phyloP scores from a whole-genome alignment of 1,140 invertebrate genomes.

The Neotoxoptera formosana region DNA sequence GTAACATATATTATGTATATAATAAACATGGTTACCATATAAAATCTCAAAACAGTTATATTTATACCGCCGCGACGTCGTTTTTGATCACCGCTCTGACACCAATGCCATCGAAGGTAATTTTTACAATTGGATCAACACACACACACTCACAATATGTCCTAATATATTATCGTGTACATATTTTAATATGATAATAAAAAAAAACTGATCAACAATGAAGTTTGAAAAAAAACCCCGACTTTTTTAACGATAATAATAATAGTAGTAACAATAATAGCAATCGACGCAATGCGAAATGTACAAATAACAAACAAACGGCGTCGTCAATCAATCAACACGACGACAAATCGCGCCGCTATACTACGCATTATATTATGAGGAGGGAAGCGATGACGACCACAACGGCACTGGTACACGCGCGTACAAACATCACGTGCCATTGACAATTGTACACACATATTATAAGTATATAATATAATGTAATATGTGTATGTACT shows the following conservation, averaged over 20 bases:
- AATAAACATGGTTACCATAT: not conserved
- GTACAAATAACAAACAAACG: constrained; percentile 36
- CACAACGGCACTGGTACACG: constrained; percentile 33
- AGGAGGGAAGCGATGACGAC: not conserved
- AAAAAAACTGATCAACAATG: constrained; percentile 6
- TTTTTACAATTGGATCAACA: not conserved
- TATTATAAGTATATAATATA: not conserved
- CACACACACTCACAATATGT: not conserved
- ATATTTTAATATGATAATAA: not conserved
- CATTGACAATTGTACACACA: not conserved
- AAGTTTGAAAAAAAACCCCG: not conserved
- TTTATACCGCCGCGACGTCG: not conserved
- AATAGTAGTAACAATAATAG: not conserved
- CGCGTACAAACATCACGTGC: constrained; percentile 24
- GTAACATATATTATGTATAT: not conserved
- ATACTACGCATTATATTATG: not conserved
- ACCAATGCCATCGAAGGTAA: not conserved
- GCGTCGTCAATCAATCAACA: constrained; percentile 41
- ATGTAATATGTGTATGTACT: not conserved
- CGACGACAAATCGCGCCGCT: not conserved
- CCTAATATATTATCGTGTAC: not conserved
- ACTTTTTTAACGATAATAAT: not conserved
- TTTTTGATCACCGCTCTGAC: not conserved
- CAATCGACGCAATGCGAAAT: constrained; percentile 9
- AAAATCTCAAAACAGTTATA: not conserved